These are phyloP conservation scores for Callaeas wilsoni DNA, from an alignment of 2,113 vertebrate genomes.

Conservation along the genomic window DNA sequence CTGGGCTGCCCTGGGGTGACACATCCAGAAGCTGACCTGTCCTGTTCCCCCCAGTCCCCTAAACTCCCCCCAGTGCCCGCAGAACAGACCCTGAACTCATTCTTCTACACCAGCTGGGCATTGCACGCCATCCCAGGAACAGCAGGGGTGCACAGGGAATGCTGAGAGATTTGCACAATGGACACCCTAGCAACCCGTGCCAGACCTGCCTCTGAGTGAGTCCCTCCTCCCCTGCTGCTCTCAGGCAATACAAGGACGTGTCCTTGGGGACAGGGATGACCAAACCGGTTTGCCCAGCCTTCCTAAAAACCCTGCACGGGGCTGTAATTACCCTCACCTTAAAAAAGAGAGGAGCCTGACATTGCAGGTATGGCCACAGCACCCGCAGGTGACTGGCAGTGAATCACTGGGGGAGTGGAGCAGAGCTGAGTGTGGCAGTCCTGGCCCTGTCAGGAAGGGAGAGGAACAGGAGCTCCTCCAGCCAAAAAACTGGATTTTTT, in stretches of 20 bases:
- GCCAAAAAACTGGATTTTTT: background rate
- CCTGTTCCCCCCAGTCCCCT: background rate
- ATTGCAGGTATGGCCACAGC: background rate
- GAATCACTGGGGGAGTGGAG: background rate
- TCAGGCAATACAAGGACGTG: fast-evolving
- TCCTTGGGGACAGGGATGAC: background rate
- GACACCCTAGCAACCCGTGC: background rate
- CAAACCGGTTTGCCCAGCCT: background rate
- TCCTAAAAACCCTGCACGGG: background rate
- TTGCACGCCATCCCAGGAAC: fast-evolving
- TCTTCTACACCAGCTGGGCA: fast-evolving
- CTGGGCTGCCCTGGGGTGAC: background rate
- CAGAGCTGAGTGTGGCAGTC: background rate
- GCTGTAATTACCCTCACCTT: background rate
- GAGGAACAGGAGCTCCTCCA: background rate
- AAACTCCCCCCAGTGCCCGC: fast-evolving
- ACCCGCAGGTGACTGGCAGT: fast-evolving
- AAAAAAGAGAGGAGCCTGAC: background rate
- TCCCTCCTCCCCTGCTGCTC: background rate
- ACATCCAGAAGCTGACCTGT: background rate
- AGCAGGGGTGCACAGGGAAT: background rate
- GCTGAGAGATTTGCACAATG: background rate
- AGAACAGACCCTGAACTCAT: background rate
- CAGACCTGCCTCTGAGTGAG: background rate
- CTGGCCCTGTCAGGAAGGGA: fast-evolving